These are phyloP conservation scores for Tympanuchus pallidicinctus DNA, from an alignment of 2,113 vertebrate species.

Conservation along the genomic window DNA sequence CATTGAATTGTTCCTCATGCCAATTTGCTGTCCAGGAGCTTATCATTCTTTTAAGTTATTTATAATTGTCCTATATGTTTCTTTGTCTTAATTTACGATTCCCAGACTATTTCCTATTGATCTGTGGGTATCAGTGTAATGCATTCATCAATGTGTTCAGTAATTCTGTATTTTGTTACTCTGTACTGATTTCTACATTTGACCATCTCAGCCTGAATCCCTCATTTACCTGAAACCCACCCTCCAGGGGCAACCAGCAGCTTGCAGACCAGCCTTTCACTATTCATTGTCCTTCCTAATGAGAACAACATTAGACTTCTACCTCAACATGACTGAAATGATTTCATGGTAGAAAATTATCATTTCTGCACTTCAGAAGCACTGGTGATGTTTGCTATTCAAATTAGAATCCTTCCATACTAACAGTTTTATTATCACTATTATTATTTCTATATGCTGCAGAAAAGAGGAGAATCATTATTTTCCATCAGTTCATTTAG, in stretches of 20 bases:
- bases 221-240: slow-evolving; percentile 10
- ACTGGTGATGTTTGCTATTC: neutral
- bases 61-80: slow-evolving; percentile 53
- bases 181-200: neutral
- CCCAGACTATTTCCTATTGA: slow-evolving; percentile 22
- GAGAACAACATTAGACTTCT: neutral
- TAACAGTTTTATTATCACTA: neutral
- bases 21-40: slow-evolving; percentile 51
- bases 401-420: neutral
- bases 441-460: slow-evolving; percentile 2
- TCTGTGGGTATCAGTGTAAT: neutral
- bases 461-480: neutral
- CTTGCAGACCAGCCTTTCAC: slow-evolving; percentile 10
- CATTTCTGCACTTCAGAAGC: neutral
- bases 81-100: slow-evolving; percentile 40
- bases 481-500: neutral
- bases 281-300: slow-evolving; percentile 23
- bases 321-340: neutral
- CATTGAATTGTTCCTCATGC: slow-evolving; percentile 37
- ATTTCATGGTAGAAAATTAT: slow-evolving; percentile 16
- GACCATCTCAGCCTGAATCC: neutral
- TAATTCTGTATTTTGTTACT: neutral
- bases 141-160: neutral
- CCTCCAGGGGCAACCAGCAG: neutral
- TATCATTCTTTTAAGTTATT: slow-evolving; percentile 52